phyloP scores from a whole-genome alignment of 2,797 vertebrate genomes.

The Liasis olivaceus region DNA sequence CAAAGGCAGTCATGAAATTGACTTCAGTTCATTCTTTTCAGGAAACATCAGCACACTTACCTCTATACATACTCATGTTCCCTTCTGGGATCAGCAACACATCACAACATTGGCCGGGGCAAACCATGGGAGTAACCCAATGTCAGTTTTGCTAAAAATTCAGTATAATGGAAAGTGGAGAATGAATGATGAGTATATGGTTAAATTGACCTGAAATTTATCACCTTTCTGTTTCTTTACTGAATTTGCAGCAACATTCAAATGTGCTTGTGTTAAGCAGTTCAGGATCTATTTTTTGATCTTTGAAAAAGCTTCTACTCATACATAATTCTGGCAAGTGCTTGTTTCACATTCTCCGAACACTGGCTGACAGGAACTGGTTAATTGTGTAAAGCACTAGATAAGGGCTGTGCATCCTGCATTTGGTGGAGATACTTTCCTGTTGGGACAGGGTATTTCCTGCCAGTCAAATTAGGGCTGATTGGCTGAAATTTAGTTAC shows the following conservation, averaged over 20 bases:
- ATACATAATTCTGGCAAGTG: neutral
- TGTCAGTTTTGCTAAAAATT: neutral
- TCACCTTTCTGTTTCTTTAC: neutral
- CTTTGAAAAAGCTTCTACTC: neutral
- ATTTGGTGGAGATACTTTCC: constrained; percentile 24
- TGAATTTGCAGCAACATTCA: neutral
- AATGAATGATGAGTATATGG: neutral
- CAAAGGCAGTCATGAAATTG: neutral
- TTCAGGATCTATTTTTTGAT: neutral
- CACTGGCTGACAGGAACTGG: constrained; percentile 27
- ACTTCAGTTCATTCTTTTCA: neutral
- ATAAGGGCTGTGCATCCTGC: constrained; percentile 29
- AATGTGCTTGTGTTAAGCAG: neutral
- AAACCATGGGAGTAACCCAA: neutral
- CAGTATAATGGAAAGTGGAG: neutral
- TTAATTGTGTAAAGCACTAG: constrained; percentile 26
- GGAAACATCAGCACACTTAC: neutral
- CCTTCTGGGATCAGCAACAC: neutral
- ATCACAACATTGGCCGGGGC: neutral
- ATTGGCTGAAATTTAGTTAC: neutral
- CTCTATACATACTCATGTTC: neutral
- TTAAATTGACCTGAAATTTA: neutral
- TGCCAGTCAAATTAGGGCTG: neutral
- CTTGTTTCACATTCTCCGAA: constrained; percentile 34
- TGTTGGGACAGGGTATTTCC: constrained; percentile 33